These are phyloP conservation scores for Leucophenga montana DNA, from an alignment of 2,888 invertebrate species.

Conservation along the genomic window DNA sequence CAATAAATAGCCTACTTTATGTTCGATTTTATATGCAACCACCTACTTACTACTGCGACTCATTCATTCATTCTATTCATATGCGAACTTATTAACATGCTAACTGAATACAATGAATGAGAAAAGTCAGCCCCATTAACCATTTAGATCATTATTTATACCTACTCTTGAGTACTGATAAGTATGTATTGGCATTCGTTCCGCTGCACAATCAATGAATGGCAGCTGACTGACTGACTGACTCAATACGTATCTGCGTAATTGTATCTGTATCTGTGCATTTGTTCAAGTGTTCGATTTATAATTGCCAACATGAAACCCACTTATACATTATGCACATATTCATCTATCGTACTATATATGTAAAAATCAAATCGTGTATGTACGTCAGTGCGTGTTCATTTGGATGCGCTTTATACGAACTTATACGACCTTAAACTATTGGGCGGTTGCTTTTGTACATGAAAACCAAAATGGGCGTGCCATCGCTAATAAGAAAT, in stretches of 20 bases:
- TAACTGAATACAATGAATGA: neutral
- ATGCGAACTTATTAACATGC: neutral
- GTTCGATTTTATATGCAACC: neutral
- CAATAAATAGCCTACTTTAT: constrained; percentile 16
- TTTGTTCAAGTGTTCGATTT: neutral
- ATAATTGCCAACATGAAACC: constrained; percentile 60
- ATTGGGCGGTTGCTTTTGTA: too few species aligned
- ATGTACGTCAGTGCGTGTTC: too few species aligned
- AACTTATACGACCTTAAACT: too few species aligned
- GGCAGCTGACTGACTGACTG: constrained; percentile 23
- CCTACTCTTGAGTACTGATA: constrained; percentile 5
- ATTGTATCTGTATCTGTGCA: neutral
- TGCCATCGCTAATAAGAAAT: too few species aligned
- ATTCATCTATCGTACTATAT: constrained; percentile 19
- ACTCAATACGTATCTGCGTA: neutral
- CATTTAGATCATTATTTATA: neutral
- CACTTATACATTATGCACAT: constrained; percentile 37
- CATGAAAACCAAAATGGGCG: too few species aligned
- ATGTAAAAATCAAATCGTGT: too few species aligned
- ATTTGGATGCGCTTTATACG: too few species aligned
- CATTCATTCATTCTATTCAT: neutral
- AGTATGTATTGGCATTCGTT: neutral
- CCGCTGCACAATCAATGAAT: constrained; percentile 1
- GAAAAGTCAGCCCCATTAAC: neutral
- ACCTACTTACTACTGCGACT: neutral